Evolutionary conservation across 2,888 invertebrate species (phyloP), one percentile per base, ranked within the genome.

Genomic region (Tetropium fuscum): DNA sequence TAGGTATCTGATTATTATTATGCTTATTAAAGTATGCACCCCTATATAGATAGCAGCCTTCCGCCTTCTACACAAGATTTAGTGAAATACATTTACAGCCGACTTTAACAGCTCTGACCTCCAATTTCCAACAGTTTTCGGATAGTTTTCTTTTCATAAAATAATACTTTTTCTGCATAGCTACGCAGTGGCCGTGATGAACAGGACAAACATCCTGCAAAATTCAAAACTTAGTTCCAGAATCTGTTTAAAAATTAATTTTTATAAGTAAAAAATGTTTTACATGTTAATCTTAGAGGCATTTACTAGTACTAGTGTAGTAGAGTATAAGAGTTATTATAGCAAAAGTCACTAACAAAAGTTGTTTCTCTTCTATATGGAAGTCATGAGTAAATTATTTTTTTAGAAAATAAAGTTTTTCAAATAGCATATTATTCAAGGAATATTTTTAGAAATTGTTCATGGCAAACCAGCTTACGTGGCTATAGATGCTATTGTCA

Each of bases 81-180:
- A 47, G 27, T n/a, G 56, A 51, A 20, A 72, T 48, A 25, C 72
- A 72, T 61, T 69, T 69, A 58, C 73, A 73, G 20, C 73, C 71
- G 5, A 68, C 70, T 48, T 62, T 67, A 22, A 72, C 67, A 5
- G 64, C 57, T 54, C 55, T 61, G 54, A 57, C 56, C 22, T 68
- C 64, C 59, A 68, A 56, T 20, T 38, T 55, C 73, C 73, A 71
- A 63, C 73, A 73, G 16, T 64, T 56, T 34, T 53, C 51, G 25
- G 34, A 41, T 3, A 34, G 22, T 34, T 54, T 63, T 49, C 62
- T 61, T 68, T 63, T 70, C 49, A 70, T 40, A 41, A 64, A 68
- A 59, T 63, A 68, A 34, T 65, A 43, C 41, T 65, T 60, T 59
- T 66, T 65, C 51, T 68, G 60, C 36, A 70, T 59, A 16, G 64